These are phyloP conservation scores for Phainopepla nitens DNA, from an alignment of 2,113 vertebrate species.

Conservation along the genomic window DNA sequence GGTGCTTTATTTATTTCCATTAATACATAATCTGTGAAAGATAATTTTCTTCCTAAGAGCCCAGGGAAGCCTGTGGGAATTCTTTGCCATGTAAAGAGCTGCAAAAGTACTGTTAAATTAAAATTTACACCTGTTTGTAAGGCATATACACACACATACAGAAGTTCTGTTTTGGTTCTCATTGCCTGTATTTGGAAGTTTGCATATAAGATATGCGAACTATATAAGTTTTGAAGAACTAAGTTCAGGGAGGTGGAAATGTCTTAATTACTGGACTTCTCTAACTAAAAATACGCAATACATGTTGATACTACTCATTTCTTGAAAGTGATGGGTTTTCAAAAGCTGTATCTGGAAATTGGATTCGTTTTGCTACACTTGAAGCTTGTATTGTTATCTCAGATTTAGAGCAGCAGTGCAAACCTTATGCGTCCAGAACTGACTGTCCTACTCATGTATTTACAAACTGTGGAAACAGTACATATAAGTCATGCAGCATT, in stretches of 20 bases:
- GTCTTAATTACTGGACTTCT: not conserved
- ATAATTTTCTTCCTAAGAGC: not conserved
- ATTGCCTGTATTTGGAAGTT: not conserved
- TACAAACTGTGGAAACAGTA: not conserved
- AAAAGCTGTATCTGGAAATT: not conserved
- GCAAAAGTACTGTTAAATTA: not conserved
- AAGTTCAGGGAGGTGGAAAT: not conserved
- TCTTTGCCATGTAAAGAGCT: not conserved
- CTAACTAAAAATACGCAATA: not conserved
- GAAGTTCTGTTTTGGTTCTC: not conserved
- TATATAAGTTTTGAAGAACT: not conserved
- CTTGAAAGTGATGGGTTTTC: not conserved
- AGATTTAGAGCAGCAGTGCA: not conserved
- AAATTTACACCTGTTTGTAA: not conserved
- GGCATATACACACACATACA: not conserved
- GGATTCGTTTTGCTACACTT: not conserved
- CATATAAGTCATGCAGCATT: not conserved
- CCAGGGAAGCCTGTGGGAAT: not conserved
- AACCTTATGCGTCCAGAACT: not conserved
- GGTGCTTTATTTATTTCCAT: slow-evolving; percentile 73
- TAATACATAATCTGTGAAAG: not conserved
- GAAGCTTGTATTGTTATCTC: not conserved
- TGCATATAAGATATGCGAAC: not conserved
- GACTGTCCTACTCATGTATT: not conserved
- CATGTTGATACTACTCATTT: not conserved